Conservation (phyloP, 37 sponge, comb jelly and placozoan species). For the Ianthella basta region DNA sequence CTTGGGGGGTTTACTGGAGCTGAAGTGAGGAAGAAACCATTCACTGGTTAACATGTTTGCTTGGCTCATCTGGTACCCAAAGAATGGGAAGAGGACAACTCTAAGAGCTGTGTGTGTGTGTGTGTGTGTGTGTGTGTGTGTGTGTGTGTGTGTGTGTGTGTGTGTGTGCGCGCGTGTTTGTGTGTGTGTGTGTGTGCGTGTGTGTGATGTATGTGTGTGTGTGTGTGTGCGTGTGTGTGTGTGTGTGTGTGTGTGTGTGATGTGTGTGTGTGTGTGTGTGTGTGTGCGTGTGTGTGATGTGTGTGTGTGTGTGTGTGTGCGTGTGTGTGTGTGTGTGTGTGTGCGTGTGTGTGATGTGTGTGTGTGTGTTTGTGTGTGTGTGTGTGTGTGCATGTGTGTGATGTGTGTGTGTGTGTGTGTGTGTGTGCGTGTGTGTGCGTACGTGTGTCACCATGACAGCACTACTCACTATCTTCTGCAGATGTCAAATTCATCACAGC, state of each 20-base stretch:
- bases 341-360: too few species aligned
- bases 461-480: slow-evolving; percentile 6
- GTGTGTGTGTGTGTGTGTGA: slow-evolving; percentile 25
- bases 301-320: slow-evolving; percentile 26
- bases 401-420: too few species aligned
- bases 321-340: too few species aligned
- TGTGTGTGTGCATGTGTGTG: too few species aligned
- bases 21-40: too few species aligned
- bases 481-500: background rate
- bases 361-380: too few species aligned
- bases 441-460: too few species aligned
- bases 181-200: slow-evolving; percentile 20
- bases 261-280: slow-evolving; percentile 29
- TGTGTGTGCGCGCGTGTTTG: background rate
- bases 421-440: too few species aligned
- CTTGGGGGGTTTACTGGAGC: slow-evolving; percentile 8
- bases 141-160: slow-evolving; percentile 23
- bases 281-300: too few species aligned
- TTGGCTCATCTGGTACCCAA: too few species aligned
- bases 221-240: slow-evolving; percentile 22
- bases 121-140: slow-evolving; percentile 23
- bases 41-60: too few species aligned
- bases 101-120: background rate
- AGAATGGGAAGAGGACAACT: background rate
- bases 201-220: slow-evolving; percentile 7